Percentiles rank a stretch among this genome's conserved stretches.
Conservation (phyloP, 2,113 vertebrate species). For the Rhynchomys soricoides region DNA sequence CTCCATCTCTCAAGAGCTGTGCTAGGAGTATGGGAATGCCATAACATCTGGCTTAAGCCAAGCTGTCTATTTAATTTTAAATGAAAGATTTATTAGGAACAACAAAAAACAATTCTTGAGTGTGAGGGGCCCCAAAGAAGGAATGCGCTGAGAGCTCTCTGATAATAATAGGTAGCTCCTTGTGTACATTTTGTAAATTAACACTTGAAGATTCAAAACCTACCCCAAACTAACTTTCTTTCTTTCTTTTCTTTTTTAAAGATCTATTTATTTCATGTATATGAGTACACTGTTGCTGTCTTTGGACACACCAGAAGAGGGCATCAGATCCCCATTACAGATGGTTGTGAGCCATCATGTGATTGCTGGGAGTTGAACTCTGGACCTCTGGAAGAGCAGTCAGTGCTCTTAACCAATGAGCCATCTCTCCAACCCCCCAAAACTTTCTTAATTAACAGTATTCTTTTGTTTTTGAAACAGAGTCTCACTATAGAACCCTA, state of each 20-base stretch:
- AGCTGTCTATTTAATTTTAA: background rate
- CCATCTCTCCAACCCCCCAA: no score
- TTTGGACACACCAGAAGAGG: no score
- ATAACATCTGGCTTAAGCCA: background rate
- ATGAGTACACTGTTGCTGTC: no score
- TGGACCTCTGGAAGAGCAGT: no score
- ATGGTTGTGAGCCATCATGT: no score
- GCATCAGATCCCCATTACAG: no score
- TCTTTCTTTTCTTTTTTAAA: no score
- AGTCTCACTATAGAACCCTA: background rate
- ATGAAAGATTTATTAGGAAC: background rate
- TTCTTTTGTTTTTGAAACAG: background rate
- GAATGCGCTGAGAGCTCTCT: background rate
- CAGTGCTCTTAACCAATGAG: no score
- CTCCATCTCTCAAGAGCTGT: background rate
- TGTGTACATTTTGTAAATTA: background rate
- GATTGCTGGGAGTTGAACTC: no score
- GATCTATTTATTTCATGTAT: no score
- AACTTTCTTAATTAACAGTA: background rate
- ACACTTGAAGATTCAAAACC: background rate
- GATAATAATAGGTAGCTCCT: background rate
- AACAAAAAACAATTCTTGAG: background rate
- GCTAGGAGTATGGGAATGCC: background rate
- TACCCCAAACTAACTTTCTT: no score
- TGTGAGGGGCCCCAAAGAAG: background rate